Percentiles rank a stretch among this genome's conserved stretches.
These are phyloP conservation scores for Pteromalus puparum DNA, from an alignment of 1,140 invertebrate species.

Conservation along the genomic window DNA sequence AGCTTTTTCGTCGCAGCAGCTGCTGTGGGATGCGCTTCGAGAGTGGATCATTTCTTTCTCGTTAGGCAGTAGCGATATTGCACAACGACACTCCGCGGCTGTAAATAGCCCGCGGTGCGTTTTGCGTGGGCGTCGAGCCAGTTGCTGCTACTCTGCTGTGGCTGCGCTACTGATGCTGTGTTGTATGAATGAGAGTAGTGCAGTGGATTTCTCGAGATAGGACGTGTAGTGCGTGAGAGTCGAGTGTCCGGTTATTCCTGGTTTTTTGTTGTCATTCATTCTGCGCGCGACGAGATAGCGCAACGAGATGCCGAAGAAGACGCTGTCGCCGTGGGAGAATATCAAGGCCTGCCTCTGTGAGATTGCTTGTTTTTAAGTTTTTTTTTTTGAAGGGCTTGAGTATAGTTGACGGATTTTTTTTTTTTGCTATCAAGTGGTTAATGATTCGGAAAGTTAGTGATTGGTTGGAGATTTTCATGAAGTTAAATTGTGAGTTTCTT, in stretches of 20 bases:
- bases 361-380: neutral
- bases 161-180: neutral
- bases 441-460: no score
- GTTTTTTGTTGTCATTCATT: neutral
- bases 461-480: neutral
- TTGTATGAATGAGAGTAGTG: slow-evolving; percentile 37
- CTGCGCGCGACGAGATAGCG: neutral
- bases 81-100: slow-evolving; percentile 43
- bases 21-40: neutral
- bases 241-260: neutral
- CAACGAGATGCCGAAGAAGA: slow-evolving; percentile 9
- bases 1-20: slow-evolving; percentile 3
- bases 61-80: slow-evolving; percentile 33
- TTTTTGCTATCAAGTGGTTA: no score
- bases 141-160: slow-evolving; percentile 25
- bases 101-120: slow-evolving; percentile 26
- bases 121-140: slow-evolving; percentile 54
- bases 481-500: neutral
- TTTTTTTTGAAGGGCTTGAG: neutral
- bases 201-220: slow-evolving; percentile 3
- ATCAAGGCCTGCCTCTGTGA: slow-evolving; percentile 42
- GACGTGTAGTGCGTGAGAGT: neutral
- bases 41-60: slow-evolving; percentile 8
- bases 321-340: slow-evolving; percentile 25
- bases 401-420: neutral